Evolutionary conservation across 2,797 vertebrate species (phyloP).

Genomic region (Cryptoprocta ferox): DNA sequence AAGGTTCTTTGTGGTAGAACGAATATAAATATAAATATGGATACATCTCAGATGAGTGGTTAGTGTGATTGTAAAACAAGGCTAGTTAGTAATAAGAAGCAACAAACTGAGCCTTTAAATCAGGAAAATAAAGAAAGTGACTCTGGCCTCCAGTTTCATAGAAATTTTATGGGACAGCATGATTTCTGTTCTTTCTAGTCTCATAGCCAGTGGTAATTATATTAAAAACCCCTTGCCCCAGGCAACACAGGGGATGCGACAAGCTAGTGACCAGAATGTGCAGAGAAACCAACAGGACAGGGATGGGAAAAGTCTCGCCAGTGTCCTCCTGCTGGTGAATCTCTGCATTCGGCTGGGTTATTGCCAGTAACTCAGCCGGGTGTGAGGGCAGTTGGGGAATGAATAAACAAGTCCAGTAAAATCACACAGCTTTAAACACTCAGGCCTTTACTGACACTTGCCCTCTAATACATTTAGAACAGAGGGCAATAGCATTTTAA

Average conservation of each 20-base stretch:
- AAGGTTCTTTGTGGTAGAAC: neutral
- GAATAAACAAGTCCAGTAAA: neutral
- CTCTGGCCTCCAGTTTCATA: neutral
- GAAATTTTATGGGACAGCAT: neutral
- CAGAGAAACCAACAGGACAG: neutral
- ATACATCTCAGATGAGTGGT: neutral
- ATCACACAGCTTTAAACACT: neutral
- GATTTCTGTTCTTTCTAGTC: neutral
- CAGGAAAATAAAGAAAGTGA: neutral
- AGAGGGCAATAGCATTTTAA: neutral
- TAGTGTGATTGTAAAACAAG: neutral
- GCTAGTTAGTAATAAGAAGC: neutral
- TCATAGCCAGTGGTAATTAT: neutral
- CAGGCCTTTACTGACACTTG: neutral
- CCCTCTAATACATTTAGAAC: neutral
- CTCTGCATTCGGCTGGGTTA: neutral
- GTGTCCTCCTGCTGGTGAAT: neutral
- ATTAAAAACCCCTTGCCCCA: neutral
- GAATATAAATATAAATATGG: constrained; percentile 13
- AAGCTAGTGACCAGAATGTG: neutral
- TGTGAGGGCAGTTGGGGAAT: neutral
- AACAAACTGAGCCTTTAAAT: constrained; percentile 2
- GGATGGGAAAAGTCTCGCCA: neutral
- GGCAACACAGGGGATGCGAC: neutral
- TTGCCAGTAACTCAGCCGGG: neutral